Evolutionary conservation across 2,797 vertebrate genomes (phyloP).

Genomic region (Arremon brunneinucha): DNA sequence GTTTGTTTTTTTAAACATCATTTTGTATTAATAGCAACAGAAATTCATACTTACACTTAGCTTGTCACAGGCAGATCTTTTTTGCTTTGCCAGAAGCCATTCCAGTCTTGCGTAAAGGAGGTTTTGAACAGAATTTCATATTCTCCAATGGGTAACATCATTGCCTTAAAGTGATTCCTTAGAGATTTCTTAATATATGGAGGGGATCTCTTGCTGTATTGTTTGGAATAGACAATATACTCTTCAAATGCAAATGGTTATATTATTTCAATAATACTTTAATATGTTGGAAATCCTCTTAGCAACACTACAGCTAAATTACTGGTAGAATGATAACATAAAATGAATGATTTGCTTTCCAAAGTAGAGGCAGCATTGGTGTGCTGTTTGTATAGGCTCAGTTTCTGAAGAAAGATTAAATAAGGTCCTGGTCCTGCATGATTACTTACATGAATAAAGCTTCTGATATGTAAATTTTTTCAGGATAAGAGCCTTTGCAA

Average conservation of each 20-base stretch:
- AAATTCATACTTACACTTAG: neutral
- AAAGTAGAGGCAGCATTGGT: neutral
- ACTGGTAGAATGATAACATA: neutral
- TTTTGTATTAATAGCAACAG: neutral
- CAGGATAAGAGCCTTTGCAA: neutral
- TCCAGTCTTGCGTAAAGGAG: neutral
- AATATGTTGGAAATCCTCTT: neutral
- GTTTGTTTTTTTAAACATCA: neutral
- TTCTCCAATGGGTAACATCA: neutral
- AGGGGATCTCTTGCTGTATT: neutral
- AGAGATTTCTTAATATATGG: neutral
- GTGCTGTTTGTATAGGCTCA: neutral
- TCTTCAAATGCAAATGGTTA: neutral
- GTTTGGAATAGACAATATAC: neutral
- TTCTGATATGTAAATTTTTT: neutral
- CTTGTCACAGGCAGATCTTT: neutral
- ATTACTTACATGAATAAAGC: neutral
- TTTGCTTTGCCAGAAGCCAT: neutral
- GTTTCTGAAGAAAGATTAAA: slow-evolving; percentile 8
- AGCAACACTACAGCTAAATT: neutral
- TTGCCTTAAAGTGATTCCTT: neutral
- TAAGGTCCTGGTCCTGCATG: neutral
- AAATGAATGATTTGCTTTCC: neutral
- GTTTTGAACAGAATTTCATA: neutral
- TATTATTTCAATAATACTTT: neutral